Conservation (phyloP, 2,113 vertebrate species). For the Aythya baeri region DNA sequence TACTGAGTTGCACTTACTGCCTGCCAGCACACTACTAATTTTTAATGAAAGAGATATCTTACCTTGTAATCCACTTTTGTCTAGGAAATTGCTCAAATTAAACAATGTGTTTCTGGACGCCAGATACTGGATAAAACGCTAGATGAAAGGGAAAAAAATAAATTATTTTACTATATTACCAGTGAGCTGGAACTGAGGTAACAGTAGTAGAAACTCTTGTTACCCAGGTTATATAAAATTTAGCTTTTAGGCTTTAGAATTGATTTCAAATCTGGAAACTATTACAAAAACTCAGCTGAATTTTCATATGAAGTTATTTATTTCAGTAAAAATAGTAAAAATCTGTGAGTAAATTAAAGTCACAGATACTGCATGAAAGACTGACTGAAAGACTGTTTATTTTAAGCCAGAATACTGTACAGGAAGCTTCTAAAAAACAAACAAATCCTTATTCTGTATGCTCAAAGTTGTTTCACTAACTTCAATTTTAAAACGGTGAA, state of each 20-base stretch:
- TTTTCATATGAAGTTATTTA: neutral
- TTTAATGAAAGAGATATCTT: slow-evolving; percentile 7
- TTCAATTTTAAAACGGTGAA: neutral
- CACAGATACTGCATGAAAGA: neutral
- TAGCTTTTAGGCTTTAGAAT: neutral
- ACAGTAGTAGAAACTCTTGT: neutral
- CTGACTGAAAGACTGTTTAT: neutral
- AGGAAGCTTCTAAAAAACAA: neutral
- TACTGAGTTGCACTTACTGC: neutral
- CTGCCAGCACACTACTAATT: neutral
- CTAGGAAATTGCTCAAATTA: slow-evolving; percentile 99
- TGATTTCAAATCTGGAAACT: neutral
- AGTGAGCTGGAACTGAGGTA: neutral
- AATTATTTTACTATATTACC: neutral
- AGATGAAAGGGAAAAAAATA: slow-evolving; percentile 37
- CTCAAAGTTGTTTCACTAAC: neutral
- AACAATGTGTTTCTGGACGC: slow-evolving; percentile 98
- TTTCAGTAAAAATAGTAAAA: neutral
- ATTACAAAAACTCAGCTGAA: neutral
- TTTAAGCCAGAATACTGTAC: neutral
- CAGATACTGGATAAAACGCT: slow-evolving; percentile 98
- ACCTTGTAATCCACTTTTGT: slow-evolving; percentile 99
- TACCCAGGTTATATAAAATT: neutral
- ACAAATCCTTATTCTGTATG: neutral
- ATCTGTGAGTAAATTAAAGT: neutral